Percentiles rank a stretch among this genome's conserved stretches.
Conservation (phyloP, 2,113 vertebrate species). For the Romanogobio albipinnatus region DNA sequence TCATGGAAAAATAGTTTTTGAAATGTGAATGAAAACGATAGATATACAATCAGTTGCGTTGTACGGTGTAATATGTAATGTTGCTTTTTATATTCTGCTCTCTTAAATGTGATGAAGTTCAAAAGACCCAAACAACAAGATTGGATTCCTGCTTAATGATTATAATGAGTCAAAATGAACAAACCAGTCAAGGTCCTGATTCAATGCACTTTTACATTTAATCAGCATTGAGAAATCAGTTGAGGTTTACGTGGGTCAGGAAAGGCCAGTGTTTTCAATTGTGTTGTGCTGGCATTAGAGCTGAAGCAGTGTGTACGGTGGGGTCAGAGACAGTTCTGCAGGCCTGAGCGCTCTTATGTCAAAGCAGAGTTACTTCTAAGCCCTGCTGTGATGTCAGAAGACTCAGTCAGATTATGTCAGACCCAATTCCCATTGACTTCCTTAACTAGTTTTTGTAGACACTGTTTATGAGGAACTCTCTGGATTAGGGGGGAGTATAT, state of each 20-base stretch:
- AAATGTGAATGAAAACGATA: too few species aligned
- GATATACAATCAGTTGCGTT: not conserved
- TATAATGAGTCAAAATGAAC: not conserved
- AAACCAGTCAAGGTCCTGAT: not conserved
- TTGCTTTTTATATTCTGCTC: not conserved
- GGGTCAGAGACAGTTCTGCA: not conserved
- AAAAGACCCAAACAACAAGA: not conserved
- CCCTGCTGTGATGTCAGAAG: constrained; percentile 72
- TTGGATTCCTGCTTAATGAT: not conserved
- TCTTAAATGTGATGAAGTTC: too few species aligned
- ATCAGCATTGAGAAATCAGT: not conserved
- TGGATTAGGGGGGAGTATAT: constrained; percentile 64
- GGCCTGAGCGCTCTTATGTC: constrained; percentile 46
- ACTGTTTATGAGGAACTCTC: constrained; percentile 70
- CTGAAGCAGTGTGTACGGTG: not conserved
- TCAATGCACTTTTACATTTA: not conserved
- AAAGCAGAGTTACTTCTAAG: constrained; percentile 72
- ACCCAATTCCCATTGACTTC: constrained; percentile 72
- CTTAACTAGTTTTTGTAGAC: constrained; percentile 67
- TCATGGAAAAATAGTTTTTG: not conserved
- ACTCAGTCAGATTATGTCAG: constrained; percentile 79
- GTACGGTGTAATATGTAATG: not conserved
- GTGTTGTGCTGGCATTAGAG: constrained; percentile 13
- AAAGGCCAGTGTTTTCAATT: constrained; percentile 18
- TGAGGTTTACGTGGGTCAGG: not conserved